Conservation (phyloP, 2,113 vertebrate genomes). For the Ciconia maguari region DNA sequence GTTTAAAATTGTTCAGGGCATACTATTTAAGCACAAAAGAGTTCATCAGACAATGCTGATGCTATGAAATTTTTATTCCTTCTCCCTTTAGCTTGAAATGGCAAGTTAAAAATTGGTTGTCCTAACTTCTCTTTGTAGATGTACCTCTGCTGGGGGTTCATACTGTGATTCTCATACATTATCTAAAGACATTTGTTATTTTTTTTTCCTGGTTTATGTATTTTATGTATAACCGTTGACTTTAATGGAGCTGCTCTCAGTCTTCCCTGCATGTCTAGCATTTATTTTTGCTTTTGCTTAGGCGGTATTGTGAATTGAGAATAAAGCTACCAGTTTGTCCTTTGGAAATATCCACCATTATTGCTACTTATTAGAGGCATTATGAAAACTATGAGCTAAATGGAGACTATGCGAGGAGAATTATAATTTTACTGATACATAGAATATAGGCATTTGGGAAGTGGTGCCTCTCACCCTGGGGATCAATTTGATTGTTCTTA, state of each 20-base stretch:
- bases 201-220: neutral
- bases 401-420: neutral
- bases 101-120: constrained; percentile 5
- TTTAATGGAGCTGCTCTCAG: constrained; percentile 21
- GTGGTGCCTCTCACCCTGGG: neutral
- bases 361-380: constrained; percentile 10
- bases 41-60: neutral
- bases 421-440: neutral
- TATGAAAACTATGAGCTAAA: neutral
- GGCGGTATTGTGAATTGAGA: neutral
- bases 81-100: neutral
- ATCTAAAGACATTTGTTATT: constrained; percentile 39
- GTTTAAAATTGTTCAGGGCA: neutral
- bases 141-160: constrained; percentile 1
- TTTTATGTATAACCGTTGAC: constrained; percentile 13
- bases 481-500: neutral
- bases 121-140: neutral
- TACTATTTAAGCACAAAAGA: constrained; percentile 17
- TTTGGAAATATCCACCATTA: constrained; percentile 5
- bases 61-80: constrained; percentile 25
- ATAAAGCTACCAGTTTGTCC: constrained; percentile 2
- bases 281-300: constrained; percentile 10
- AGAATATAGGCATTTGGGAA: neutral
- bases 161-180: constrained; percentile 39
- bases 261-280: neutral